Percentiles rank a stretch among this genome's conserved stretches.
Conservation (phyloP, 2,113 vertebrate species). For the Perognathus longimembris region DNA sequence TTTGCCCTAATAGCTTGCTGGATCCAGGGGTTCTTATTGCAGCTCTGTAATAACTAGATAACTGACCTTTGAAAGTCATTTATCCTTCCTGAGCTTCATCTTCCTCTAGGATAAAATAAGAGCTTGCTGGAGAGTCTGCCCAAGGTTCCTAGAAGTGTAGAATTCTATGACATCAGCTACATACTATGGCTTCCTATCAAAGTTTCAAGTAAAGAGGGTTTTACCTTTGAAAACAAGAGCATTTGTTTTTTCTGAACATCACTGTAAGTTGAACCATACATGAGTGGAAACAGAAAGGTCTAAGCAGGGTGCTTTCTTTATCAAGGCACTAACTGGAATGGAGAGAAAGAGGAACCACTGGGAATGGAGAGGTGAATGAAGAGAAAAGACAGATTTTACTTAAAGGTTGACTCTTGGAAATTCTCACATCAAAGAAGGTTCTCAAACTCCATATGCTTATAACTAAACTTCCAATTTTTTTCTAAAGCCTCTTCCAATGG, state of each 20-base stretch:
- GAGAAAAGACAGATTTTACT: not conserved
- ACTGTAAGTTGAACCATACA: not conserved
- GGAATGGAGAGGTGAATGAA: not conserved
- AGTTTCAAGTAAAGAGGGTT: slow-evolving; percentile 68
- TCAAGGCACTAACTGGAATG: not conserved
- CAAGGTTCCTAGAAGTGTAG: slow-evolving; percentile 15
- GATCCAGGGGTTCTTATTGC: slow-evolving; percentile 14
- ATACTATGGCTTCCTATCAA: slow-evolving; percentile 64
- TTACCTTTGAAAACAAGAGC: slow-evolving; percentile 57
- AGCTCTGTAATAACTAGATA: slow-evolving; percentile 47
- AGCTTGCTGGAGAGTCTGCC: slow-evolving; percentile 40
- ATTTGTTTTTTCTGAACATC: slow-evolving; percentile 10
- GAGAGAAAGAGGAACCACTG: not conserved
- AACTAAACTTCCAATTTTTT: not conserved
- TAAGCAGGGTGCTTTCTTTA: not conserved
- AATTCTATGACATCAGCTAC: slow-evolving; percentile 12
- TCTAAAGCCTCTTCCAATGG: not conserved
- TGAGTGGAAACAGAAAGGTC: not conserved
- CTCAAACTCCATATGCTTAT: not conserved
- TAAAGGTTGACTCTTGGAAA: not conserved
- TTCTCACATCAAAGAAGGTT: not conserved
- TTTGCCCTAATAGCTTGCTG: not conserved
- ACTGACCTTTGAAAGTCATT: slow-evolving; percentile 73
- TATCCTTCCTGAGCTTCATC: slow-evolving; percentile 28
- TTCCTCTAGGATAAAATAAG: slow-evolving; percentile 53